Conservation (phyloP, 2,797 vertebrate genomes). For the Channa striata region DNA sequence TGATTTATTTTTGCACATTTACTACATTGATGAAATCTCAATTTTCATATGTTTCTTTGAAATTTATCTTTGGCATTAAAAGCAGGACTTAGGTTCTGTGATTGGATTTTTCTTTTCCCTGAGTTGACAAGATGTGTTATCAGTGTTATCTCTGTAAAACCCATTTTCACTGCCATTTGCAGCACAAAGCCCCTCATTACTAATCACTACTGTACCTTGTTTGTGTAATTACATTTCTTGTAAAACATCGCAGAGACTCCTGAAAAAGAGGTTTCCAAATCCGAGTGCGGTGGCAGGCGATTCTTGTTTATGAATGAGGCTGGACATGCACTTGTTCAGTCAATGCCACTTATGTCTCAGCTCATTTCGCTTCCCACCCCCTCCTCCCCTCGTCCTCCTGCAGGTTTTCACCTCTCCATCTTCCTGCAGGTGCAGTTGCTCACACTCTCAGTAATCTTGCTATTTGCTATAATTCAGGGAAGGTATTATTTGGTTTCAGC, state of each 20-base stretch:
- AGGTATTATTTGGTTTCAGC: slow-evolving; percentile 49
- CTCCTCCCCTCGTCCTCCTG: slow-evolving; percentile 19
- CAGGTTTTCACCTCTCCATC: slow-evolving; percentile 20
- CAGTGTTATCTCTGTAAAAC: slow-evolving; percentile 33
- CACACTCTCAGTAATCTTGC: slow-evolving; percentile 34
- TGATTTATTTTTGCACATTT: slow-evolving; percentile 49
- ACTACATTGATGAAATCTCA: slow-evolving; percentile 51
- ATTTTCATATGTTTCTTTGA: slow-evolving; percentile 57
- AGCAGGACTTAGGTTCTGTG: slow-evolving; percentile 11
- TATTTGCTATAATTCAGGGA: slow-evolving; percentile 30
- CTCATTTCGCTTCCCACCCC: slow-evolving; percentile 59
- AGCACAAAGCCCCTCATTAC: slow-evolving; percentile 27
- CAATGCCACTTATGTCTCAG: slow-evolving; percentile 57
- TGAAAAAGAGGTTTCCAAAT: slow-evolving; percentile 28
- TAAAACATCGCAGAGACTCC: slow-evolving; percentile 17
- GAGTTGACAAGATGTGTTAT: slow-evolving; percentile 36
- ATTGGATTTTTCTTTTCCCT: slow-evolving; percentile 35
- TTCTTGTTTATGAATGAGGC: slow-evolving; percentile 62
- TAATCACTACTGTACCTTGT: slow-evolving; percentile 55
- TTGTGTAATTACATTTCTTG: slow-evolving; percentile 37
- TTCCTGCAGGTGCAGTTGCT: slow-evolving; percentile 40
- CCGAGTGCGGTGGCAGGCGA: slow-evolving; percentile 39
- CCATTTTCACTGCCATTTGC: slow-evolving; percentile 44
- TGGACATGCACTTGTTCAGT: slow-evolving; percentile 54
- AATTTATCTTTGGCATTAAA: slow-evolving; percentile 53